phyloP scores from a whole-genome alignment of 2,113 vertebrate species.

The Apus apus region DNA sequence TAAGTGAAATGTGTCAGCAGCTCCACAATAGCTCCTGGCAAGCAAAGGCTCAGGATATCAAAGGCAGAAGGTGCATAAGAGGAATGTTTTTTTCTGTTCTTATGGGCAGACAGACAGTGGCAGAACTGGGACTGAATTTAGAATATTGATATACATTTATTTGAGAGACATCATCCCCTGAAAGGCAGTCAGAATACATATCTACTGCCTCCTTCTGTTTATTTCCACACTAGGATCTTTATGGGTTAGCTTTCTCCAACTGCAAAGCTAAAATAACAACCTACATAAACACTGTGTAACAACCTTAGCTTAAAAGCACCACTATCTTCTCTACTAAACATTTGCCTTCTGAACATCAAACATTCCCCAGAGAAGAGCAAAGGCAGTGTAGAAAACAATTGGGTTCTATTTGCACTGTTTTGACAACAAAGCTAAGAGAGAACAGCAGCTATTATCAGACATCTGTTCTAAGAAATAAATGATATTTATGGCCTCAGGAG shows the following conservation, averaged over 20 bases:
- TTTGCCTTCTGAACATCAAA: conserved; percentile 41
- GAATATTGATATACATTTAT: background rate
- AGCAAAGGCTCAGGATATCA: background rate
- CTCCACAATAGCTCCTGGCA: background rate
- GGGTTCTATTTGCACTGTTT: conserved; percentile 45
- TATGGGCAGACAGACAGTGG: background rate
- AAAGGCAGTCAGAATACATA: background rate
- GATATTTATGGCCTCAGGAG: conserved; percentile 52
- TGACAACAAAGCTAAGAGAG: conserved; percentile 46
- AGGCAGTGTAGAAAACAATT: conserved; percentile 28
- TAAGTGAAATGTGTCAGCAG: conserved; percentile 2
- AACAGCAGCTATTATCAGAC: conserved; percentile 38
- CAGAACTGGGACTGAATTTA: background rate
- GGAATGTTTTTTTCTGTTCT: background rate
- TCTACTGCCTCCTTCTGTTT: background rate
- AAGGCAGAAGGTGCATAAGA: background rate
- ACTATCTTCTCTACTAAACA: conserved; percentile 17
- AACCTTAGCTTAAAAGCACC: conserved; percentile 25
- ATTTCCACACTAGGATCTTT: background rate
- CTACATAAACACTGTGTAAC: background rate
- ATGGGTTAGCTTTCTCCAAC: background rate
- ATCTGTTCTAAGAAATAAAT: conserved; percentile 52
- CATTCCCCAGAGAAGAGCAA: conserved; percentile 1
- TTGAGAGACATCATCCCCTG: background rate
- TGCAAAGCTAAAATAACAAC: conserved; percentile 21